Percentiles rank a stretch among this genome's conserved stretches.
phyloP scores from a whole-genome alignment of 2,888 invertebrate species.

The Lochmaea capreae region DNA sequence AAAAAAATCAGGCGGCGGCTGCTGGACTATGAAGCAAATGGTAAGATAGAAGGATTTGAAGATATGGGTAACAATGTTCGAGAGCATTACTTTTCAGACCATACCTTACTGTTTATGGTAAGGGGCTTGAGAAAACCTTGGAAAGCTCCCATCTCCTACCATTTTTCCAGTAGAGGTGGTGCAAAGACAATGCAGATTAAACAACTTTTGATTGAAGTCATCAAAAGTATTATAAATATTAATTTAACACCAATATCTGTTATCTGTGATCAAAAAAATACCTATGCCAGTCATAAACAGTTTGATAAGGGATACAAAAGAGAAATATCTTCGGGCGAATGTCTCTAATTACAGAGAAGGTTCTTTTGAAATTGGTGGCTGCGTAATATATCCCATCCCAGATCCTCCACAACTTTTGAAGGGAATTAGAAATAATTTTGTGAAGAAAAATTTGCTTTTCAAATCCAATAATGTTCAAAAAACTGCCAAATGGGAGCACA shows the following conservation, averaged over 20 bases:
- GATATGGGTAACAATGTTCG: conserved; percentile 31
- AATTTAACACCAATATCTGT: conserved; percentile 35
- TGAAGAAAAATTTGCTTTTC: background rate
- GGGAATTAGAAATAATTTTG: background rate
- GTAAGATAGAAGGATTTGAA: conserved; percentile 35
- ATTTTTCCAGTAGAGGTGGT: conserved; percentile 25
- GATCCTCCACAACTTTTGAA: background rate
- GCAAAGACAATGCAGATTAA: conserved; percentile 34
- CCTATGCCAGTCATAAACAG: conserved; percentile 27
- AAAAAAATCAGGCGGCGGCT: no score
- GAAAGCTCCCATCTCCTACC: conserved; percentile 29
- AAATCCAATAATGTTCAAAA: background rate
- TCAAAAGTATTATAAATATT: conserved; percentile 29
- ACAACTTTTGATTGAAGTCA: conserved; percentile 23
- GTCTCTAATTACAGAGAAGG: background rate
- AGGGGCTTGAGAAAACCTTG: conserved; percentile 33
- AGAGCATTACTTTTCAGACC: conserved; percentile 31
- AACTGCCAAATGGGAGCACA: background rate
- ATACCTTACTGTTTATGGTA: conserved; percentile 37
- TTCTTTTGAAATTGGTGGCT: background rate
- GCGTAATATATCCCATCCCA: background rate
- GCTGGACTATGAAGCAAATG: conserved; percentile 33
- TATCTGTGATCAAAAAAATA: conserved; percentile 37
- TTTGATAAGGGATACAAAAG: conserved; percentile 34
- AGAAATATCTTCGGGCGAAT: conserved; percentile 16